Evolutionary conservation across 2,797 vertebrate genomes (phyloP), one percentile per base, ranked within the genome.

Genomic region (Squalus acanthias): DNA sequence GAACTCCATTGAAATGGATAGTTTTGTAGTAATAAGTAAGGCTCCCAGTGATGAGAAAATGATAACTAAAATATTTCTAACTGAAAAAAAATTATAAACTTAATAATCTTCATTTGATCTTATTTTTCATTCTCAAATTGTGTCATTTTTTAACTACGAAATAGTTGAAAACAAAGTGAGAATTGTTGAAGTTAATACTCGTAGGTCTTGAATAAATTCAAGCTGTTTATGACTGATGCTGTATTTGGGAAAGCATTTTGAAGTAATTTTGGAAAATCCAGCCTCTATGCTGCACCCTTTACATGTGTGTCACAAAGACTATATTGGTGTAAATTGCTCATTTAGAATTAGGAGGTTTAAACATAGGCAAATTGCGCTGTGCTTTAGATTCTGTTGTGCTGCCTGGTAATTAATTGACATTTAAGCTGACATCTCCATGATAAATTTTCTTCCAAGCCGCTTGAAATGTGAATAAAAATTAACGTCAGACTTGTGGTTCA

Each of bases 391-490:
- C 53, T 60, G 53, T n/a, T 57, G 12, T 17, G 46, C 50, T 53
- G 46, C 53, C 4, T 95, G 50, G 33, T 76, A 95, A 95, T 95
- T 72, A 76, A 76, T 76, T 74, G 72, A 76, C 69, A 76, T 57
- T 95, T 76, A 57, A 76, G 74, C 46, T 95, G 94, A 57, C 15
- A 26, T 12, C 65, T 39, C 89, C 63, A 20, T 17, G 33, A 67
- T 69, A 93, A 93, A 29, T 72, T 6, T 57, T 53, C 50, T 20
- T 76, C 33, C 29, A 53, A 95, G 94, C 26, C 46, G 15, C 50
- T 95, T 50, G 70, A 12, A 76, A 74, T 95, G 13, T 57, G 26
- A 53, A 95, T 4, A 53, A 74, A 76, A n/a, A 91, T 60, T 91
- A 26, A 91, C 87, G 2, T 33, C 88, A 91, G 69, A 57, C 26